Evolutionary conservation across 2,797 vertebrate genomes (phyloP).

Genomic region (Pantherophis vulpinus): DNA sequence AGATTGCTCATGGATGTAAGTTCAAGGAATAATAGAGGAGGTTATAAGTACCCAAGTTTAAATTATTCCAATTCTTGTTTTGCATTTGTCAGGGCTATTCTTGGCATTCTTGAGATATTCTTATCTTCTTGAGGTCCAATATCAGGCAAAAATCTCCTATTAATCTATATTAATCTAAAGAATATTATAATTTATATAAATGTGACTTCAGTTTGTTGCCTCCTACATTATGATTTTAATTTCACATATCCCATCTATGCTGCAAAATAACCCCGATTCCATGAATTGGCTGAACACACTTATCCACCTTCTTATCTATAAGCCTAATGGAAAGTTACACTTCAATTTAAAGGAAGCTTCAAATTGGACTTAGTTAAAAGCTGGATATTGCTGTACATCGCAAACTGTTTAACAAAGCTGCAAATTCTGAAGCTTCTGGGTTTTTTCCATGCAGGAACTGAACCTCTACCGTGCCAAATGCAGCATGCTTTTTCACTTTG

Average conservation of each 20-base stretch:
- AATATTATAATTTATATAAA: background rate
- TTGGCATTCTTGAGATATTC: background rate
- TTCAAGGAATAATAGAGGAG: rapidly evolving
- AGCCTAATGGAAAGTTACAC: background rate
- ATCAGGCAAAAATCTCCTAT: background rate
- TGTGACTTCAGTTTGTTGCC: background rate
- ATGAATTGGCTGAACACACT: background rate
- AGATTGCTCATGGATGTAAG: conserved; percentile 87
- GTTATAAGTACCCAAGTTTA: background rate
- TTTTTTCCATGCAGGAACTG: conserved; percentile 77
- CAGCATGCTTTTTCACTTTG: conserved; percentile 88
- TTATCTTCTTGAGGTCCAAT: background rate
- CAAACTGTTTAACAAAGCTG: rapidly evolving
- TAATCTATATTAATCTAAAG: background rate
- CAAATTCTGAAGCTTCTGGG: background rate
- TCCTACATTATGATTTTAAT: background rate
- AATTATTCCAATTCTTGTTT: background rate
- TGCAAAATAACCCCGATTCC: background rate
- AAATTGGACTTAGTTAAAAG: background rate
- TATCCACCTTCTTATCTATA: background rate
- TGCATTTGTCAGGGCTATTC: rapidly evolving
- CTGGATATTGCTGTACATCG: too few relatives aligned
- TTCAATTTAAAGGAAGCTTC: background rate
- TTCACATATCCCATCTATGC: background rate
- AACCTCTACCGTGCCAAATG: conserved; percentile 87